Conservation (phyloP, 2,797 vertebrate genomes). For the Argya squamiceps region DNA sequence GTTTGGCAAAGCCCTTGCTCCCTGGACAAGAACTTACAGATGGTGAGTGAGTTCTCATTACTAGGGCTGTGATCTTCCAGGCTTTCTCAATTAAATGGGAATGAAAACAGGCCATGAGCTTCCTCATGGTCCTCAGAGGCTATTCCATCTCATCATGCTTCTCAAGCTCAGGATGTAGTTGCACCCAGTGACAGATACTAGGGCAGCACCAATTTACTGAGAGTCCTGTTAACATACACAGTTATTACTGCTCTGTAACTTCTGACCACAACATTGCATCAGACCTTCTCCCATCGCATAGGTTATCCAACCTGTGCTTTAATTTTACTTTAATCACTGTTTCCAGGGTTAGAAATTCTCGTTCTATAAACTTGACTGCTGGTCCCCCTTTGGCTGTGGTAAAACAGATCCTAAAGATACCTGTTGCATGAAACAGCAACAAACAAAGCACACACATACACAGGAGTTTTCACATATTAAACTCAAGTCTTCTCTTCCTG, state of each 20-base stretch:
- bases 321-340: not conserved
- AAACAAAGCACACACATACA: not conserved
- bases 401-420: not conserved
- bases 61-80: not conserved
- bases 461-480: not conserved
- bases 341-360: not conserved
- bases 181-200: not conserved
- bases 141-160: not conserved
- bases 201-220: not conserved
- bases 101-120: not conserved
- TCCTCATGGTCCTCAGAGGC: not conserved
- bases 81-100: not conserved
- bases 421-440: not conserved
- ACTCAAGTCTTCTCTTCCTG: not conserved
- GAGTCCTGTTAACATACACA: not conserved
- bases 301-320: not conserved
- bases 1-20: constrained; percentile 5
- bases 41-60: constrained; percentile 14
- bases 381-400: not conserved
- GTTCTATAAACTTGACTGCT: not conserved
- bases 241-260: not conserved
- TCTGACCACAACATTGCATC: not conserved
- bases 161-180: not conserved
- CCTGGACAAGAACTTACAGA: not conserved
- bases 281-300: not conserved